Percentiles rank a stretch among this genome's conserved stretches.
phyloP scores from a whole-genome alignment of 2,113 vertebrate genomes.

The Charadrius vociferus region DNA sequence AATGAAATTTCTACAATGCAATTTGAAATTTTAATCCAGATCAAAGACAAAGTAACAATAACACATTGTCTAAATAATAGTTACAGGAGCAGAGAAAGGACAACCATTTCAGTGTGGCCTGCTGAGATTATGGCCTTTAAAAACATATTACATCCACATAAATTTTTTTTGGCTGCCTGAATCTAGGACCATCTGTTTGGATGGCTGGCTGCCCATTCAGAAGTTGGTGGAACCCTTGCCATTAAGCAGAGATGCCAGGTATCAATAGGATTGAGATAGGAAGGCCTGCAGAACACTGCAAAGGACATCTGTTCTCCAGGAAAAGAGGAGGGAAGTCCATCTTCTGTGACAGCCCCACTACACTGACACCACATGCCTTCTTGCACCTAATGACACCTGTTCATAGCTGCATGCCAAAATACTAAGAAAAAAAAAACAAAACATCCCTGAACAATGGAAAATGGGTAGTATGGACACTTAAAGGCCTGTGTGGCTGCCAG shows the following conservation, averaged over 20 bases:
- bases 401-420: slow-evolving; percentile 33
- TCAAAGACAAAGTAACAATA: not conserved
- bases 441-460: not conserved
- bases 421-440: not conserved
- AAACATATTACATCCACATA: slow-evolving; percentile 15
- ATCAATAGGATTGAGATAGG: slow-evolving; percentile 37
- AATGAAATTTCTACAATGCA: not conserved
- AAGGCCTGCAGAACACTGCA: slow-evolving; percentile 33
- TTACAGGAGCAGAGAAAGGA: not conserved
- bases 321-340: slow-evolving; percentile 58
- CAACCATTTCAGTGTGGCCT: not conserved
- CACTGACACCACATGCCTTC: slow-evolving; percentile 29
- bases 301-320: slow-evolving; percentile 64
- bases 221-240: slow-evolving; percentile 45
- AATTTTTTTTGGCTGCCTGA: not conserved
- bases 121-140: slow-evolving; percentile 6
- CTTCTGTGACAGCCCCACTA: slow-evolving; percentile 52
- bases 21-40: not conserved
- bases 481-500: not conserved
- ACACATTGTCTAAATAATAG: not conserved
- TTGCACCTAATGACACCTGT: slow-evolving; percentile 61
- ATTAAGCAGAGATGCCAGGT: slow-evolving; percentile 57
- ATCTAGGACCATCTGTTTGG: slow-evolving; percentile 54
- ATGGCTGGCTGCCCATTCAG: slow-evolving; percentile 26
- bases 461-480: not conserved